A percentile compares a stretch with the other conserved stretches of the same genome.
These are phyloP conservation scores for Biston stratarius DNA, from an alignment of 2,888 invertebrate species.

Conservation along the genomic window DNA sequence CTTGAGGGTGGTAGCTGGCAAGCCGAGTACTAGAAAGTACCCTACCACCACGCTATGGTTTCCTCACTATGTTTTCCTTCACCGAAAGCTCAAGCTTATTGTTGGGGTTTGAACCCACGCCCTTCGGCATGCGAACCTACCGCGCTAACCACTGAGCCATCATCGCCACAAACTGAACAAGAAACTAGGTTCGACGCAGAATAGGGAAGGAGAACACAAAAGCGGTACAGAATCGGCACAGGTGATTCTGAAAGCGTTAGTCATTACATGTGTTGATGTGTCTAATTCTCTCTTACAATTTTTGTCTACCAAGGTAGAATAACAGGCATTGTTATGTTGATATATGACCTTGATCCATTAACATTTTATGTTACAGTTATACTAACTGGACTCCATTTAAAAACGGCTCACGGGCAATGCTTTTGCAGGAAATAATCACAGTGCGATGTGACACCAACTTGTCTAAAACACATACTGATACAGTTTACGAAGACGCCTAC, in stretches of 20 bases:
- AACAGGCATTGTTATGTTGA: conserved; percentile 6
- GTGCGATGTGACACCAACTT: conserved; percentile 53
- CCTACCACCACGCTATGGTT: too few relatives aligned
- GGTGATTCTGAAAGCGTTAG: neutral
- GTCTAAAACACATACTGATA: conserved; percentile 21
- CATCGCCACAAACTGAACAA: too few relatives aligned
- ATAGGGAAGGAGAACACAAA: too few relatives aligned
- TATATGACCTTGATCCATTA: neutral
- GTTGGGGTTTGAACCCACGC: too few relatives aligned
- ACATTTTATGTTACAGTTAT: conserved; percentile 53
- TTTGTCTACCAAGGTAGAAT: neutral
- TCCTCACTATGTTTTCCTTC: too few relatives aligned
- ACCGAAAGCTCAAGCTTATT: too few relatives aligned
- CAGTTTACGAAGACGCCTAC: conserved; percentile 63
- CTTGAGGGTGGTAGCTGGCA: too few relatives aligned
- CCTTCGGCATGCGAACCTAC: too few relatives aligned
- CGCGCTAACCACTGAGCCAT: too few relatives aligned
- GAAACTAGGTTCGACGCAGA: too few relatives aligned
- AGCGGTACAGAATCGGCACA: neutral
- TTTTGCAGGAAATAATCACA: conserved; percentile 59
- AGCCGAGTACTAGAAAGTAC: too few relatives aligned
- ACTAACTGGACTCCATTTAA: conserved; percentile 55
- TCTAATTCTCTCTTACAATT: neutral
- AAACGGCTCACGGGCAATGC: conserved; percentile 48
- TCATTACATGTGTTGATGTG: neutral